These are phyloP conservation scores for Turnix velox DNA, from an alignment of 2,113 vertebrate genomes.

Conservation along the genomic window DNA sequence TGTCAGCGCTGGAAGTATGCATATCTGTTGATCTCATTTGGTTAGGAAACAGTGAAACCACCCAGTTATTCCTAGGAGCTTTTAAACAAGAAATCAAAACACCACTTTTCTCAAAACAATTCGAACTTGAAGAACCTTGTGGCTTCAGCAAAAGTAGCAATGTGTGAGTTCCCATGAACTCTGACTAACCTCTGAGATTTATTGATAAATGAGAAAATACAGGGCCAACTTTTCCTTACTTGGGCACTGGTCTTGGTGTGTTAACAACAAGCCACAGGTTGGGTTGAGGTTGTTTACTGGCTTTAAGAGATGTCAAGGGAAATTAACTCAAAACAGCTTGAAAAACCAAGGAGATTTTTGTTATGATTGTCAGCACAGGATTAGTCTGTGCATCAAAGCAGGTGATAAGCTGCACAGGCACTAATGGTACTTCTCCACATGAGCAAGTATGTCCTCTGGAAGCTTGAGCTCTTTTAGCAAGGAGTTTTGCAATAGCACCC, in stretches of 20 bases:
- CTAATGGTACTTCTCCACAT: background rate
- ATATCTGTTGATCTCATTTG: background rate
- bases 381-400: background rate
- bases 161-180: slow-evolving; percentile 41
- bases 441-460: accelerated
- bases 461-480: accelerated
- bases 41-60: background rate
- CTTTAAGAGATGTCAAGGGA: background rate
- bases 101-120: background rate
- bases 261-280: background rate
- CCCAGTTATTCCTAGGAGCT: background rate
- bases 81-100: background rate
- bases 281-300: background rate
- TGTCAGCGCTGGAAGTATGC: background rate
- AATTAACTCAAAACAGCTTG: background rate
- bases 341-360: background rate
- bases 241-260: background rate
- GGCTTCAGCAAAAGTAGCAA: slow-evolving; percentile 22
- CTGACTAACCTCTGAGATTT: slow-evolving; percentile 46
- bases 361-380: background rate
- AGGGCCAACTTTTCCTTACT: background rate
- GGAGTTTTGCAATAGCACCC: background rate
- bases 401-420: background rate
- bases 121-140: background rate
- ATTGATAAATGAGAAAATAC: slow-evolving; percentile 39